Conservation (phyloP, 64 coral and sea anemone species). For the Acropora tenuis region DNA sequence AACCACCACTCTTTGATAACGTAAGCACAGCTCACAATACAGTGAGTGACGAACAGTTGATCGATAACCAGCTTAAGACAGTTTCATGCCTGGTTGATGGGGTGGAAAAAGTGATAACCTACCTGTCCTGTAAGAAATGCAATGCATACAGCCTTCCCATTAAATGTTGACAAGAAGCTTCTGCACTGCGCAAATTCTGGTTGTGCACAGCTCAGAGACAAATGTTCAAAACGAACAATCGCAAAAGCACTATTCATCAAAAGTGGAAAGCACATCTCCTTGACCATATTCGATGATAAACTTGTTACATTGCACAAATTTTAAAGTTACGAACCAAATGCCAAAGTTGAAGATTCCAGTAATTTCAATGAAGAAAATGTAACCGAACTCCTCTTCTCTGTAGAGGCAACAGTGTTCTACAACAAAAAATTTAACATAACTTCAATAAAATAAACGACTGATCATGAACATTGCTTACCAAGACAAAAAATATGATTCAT, state of each 20-base stretch:
- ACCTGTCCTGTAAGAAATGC: conserved; percentile 39
- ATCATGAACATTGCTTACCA: background rate
- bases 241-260: conserved; percentile 19
- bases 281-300: conserved; percentile 12
- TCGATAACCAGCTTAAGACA: conserved; percentile 25
- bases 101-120: conserved; percentile 35
- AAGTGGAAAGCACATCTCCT: conserved; percentile 14
- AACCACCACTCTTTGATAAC: conserved; percentile 23
- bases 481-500: too few species aligned
- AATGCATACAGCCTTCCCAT: conserved; percentile 3
- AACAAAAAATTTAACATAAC: conserved; percentile 4
- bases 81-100: conserved; percentile 44
- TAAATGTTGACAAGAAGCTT: conserved; percentile 34
- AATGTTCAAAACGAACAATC: conserved; percentile 17
- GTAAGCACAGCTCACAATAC: background rate
- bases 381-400: background rate
- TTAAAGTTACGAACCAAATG: background rate
- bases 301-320: conserved; percentile 3
- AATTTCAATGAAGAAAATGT: background rate
- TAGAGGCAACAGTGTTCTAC: conserved; percentile 10
- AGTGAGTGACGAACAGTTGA: conserved; percentile 3
- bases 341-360: conserved; percentile 12
- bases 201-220: conserved; percentile 15
- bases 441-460: background rate
- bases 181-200: conserved; percentile 20